Evolutionary conservation across 1,140 invertebrate species (phyloP), one percentile per base, ranked within the genome.

Genomic region (Micrasema minimum): DNA sequence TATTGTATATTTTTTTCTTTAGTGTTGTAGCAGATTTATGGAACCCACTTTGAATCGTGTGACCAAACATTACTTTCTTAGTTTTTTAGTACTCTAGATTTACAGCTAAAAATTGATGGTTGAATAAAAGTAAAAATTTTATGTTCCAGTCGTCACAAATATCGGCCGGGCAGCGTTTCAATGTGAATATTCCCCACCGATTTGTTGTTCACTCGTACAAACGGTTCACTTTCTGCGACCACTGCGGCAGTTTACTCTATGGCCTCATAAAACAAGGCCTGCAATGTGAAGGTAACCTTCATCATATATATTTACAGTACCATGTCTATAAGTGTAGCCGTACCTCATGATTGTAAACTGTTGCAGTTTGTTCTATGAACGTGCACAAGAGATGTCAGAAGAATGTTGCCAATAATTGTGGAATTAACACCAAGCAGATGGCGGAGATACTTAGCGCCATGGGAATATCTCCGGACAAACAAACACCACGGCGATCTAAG

Each of bases 321-420:
- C 9, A 48, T 48, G 14, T 16, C 43, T 20, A 18, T 7, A 14
- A 20, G 16, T 48, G 7, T 14, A 9, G 4, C 45, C 10, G 1
- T 4, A 14, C 16, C n/a, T n/a, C 45, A 18, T 45, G n/a, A 45
- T 45, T 45, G 6, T 1, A 45, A 45, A 12, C 6, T 45, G n/a
- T 48, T 20, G 22, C 80, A 93, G 95, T 91, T 74, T 99, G 98
- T 83, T 93, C 91, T 76, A 92, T 99, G 88, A 99, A 99, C 86
- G 96, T 99, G 66, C 98, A 99, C 86, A 99, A 99, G 85, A 89
- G 97, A 70, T 99, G 98, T 82, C 93, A 98, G 83, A 97, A 96
- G 85, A 99, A 99, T 86, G 97, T 99, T 41, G 96, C 98, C 38
- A 99, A 99, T 84, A 99, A 98, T 83, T 99, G 98, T 85, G 97